Base-by-base conservation (phyloP, 2,888 invertebrate genomes). In the Rhodophaea formosa region DNA sequence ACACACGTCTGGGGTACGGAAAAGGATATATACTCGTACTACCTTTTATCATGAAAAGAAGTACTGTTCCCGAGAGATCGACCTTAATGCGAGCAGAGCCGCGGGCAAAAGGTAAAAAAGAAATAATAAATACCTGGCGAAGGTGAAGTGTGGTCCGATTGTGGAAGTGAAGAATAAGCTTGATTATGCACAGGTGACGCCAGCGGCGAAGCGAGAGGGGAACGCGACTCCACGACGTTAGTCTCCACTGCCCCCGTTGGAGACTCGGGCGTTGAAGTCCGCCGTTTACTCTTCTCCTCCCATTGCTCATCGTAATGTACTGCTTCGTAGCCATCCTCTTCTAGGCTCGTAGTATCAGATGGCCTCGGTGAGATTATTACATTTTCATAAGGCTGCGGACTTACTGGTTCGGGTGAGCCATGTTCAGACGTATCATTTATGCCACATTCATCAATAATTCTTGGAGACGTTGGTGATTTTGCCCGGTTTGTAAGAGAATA, bases 211-310 rank as follows among this genome's bases (percentile, higher is more conserved):
- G 78, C 75, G 30, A 87, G 75, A 46, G 85, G 86, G n/a, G 89
- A 85, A 49, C 72, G 77, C 39, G 76, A 49, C 43, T 49, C 63
- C 15, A 68, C 69, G 42, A 78, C 82, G 58, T 79, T 85, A 62
- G 70, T 67, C 58, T 79, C 82, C 17, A 71, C 74, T 46, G 72
- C 75, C 62, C 73, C 74, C 43, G 74, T 73, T 57, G 83, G 79
- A 29, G 83, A 82, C 64, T 88, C 88, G 1, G 89, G 88, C 45
- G 90, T 88, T 29, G 88, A 88, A 51, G 91, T 88, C 43, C 86
- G 82, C 17, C 88, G 80, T 64, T 82, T 84, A 56, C 66, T 72
- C 74, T 84, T 86, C 53, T 85, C 85, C 59, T 86, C 85, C 86
- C 86, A 86, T 44, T 81, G 83, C 42, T 74, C 80, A 68, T 73